Conservation (phyloP, 2,797 vertebrate species). For the Cyprinella venusta region DNA sequence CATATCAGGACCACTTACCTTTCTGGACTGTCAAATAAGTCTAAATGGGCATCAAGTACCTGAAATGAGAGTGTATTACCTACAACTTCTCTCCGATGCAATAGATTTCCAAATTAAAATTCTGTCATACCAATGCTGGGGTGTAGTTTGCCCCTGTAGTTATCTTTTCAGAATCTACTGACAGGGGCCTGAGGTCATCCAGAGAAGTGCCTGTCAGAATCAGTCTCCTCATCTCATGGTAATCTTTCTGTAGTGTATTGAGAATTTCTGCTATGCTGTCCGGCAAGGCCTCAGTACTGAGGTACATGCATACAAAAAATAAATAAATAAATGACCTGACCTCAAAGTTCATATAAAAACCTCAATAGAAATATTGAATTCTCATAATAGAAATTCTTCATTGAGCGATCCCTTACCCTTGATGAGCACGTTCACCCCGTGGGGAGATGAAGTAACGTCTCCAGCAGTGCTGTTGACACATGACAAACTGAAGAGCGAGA, state of each 20-base stretch:
- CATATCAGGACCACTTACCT: conserved; percentile 21
- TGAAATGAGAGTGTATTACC: conserved; percentile 9
- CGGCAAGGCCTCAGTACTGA: conserved; percentile 58
- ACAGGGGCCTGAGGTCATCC: conserved; percentile 69
- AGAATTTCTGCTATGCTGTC: conserved; percentile 57
- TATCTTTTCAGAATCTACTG: conserved; percentile 62
- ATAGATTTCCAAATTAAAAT: neutral
- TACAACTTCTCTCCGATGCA: neutral
- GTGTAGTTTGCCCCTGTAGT: conserved; percentile 45
- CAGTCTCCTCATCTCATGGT: conserved; percentile 64
- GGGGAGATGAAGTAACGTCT: conserved; percentile 67
- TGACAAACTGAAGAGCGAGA: conserved; percentile 73
- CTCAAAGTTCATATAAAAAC: neutral
- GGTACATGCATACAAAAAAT: neutral
- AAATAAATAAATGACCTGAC: neutral
- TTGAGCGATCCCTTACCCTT: conserved; percentile 42
- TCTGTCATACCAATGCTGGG: conserved; percentile 65
- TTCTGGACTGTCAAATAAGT: neutral
- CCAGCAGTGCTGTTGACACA: conserved; percentile 79
- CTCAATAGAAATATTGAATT: neutral
- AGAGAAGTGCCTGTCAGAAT: conserved; percentile 69
- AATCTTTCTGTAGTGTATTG: conserved; percentile 68
- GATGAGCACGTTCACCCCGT: conserved; percentile 48
- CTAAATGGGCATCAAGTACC: conserved; percentile 44
- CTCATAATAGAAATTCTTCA: neutral